phyloP scores from a whole-genome alignment of 2,113 vertebrate species.

The Leucopternis melanops region DNA sequence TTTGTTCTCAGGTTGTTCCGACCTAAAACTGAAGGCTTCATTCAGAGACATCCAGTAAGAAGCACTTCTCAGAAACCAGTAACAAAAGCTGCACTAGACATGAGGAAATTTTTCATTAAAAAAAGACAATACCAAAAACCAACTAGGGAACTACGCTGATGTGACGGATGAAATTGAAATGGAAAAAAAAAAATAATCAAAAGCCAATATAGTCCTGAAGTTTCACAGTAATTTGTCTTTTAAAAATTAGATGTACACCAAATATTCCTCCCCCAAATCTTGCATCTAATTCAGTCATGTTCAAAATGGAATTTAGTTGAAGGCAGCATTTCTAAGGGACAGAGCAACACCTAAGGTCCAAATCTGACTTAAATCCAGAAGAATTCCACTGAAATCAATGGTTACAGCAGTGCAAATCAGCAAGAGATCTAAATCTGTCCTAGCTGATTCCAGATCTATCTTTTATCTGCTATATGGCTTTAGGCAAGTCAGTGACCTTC shows the following conservation, averaged over 20 bases:
- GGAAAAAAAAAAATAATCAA: neutral
- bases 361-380: neutral
- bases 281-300: neutral
- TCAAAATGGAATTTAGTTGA: neutral
- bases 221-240: neutral
- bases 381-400: slow-evolving; percentile 30
- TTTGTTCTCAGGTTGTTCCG: neutral
- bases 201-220: neutral
- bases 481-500: slow-evolving; percentile 63
- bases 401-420: slow-evolving; percentile 13
- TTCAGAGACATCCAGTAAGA: neutral
- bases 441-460: slow-evolving; percentile 66
- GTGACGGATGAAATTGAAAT: neutral
- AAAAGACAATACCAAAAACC: neutral
- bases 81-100: neutral
- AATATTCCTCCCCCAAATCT: neutral
- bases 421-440: slow-evolving; percentile 61
- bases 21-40: neutral
- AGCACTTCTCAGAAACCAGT: neutral
- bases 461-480: slow-evolving; percentile 60
- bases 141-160: neutral
- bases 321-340: neutral
- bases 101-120: neutral
- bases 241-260: neutral
- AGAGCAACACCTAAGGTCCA: neutral